These are phyloP conservation scores for Enteromius trimaculatus DNA, from an alignment of 2,797 vertebrate genomes.

Conservation along the genomic window DNA sequence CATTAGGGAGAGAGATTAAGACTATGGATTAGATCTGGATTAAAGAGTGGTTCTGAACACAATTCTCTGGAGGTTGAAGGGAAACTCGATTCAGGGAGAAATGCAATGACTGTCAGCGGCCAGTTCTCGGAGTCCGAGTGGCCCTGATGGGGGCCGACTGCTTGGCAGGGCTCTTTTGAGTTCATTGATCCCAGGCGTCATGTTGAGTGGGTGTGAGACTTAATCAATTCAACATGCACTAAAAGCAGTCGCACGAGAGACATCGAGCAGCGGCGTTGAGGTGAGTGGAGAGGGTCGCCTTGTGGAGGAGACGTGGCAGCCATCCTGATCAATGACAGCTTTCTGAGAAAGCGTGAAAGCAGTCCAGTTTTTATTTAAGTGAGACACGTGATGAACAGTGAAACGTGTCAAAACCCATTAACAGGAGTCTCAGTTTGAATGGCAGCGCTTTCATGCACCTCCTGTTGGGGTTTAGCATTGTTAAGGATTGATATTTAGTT, in stretches of 20 bases:
- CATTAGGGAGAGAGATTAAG: slow-evolving; percentile 42
- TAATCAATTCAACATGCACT: slow-evolving; percentile 52
- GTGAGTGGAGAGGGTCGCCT: not conserved
- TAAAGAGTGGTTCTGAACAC: slow-evolving; percentile 17
- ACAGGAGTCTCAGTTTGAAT: slow-evolving; percentile 18
- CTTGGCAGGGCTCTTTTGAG: slow-evolving; percentile 46
- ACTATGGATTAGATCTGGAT: slow-evolving; percentile 32
- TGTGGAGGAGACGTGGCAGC: not conserved
- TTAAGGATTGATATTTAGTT: not conserved
- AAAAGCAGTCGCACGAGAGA: slow-evolving; percentile 30
- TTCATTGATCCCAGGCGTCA: slow-evolving; percentile 46
- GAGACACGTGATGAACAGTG: slow-evolving; percentile 42
- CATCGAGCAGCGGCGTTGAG: not conserved
- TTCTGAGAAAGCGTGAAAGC: slow-evolving; percentile 15
- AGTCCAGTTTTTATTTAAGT: slow-evolving; percentile 14
- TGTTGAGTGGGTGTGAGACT: slow-evolving; percentile 48
- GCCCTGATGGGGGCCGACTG: slow-evolving; percentile 14
- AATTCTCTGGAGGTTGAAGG: slow-evolving; percentile 34
- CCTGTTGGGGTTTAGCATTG: not conserved
- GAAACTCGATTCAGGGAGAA: slow-evolving; percentile 11
- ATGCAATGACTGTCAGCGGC: slow-evolving; percentile 6
- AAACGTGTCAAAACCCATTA: slow-evolving; percentile 20
- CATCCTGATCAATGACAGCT: slow-evolving; percentile 41
- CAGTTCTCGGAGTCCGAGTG: slow-evolving; percentile 43
- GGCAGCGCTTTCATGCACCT: not conserved